A percentile compares a stretch with the other conserved stretches of the same genome.
Evolutionary conservation across 2,797 vertebrate genomes (phyloP).

Genomic region (Odontamblyopus rebecca): DNA sequence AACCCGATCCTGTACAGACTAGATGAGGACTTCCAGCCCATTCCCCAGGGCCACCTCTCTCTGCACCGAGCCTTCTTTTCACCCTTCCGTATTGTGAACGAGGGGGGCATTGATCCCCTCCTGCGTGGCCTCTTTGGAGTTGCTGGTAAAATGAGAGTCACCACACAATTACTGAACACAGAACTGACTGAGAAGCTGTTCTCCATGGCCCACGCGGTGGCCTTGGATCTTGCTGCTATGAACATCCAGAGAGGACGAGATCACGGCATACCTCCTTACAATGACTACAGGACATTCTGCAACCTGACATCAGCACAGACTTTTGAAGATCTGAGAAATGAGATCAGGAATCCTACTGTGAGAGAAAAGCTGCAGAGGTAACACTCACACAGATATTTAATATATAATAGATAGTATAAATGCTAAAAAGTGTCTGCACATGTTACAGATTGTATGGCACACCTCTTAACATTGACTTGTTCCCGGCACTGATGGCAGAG

Average conservation of each 20-base stretch:
- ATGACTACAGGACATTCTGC: constrained; percentile 95
- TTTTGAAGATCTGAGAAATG: constrained; percentile 93
- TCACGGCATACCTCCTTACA: constrained; percentile 95
- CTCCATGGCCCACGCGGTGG: constrained; percentile 96
- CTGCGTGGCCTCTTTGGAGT: constrained; percentile 93
- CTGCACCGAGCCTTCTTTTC: constrained; percentile 98
- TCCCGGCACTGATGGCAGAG: constrained; percentile 96
- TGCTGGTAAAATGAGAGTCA: constrained; percentile 93
- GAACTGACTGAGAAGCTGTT: constrained; percentile 96
- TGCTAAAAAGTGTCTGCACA: neutral
- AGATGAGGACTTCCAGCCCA: constrained; percentile 89
- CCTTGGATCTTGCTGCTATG: constrained; percentile 95
- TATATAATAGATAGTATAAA: neutral
- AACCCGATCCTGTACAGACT: constrained; percentile 92
- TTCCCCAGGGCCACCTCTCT: constrained; percentile 90
- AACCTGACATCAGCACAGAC: constrained; percentile 89
- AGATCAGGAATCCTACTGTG: constrained; percentile 90
- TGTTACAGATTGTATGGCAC: constrained; percentile 87
- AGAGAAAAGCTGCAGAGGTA: constrained; percentile 92
- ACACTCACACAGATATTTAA: neutral
- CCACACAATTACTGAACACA: constrained; percentile 91
- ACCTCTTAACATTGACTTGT: constrained; percentile 92
- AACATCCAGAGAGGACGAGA: constrained; percentile 96
- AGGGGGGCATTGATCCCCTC: constrained; percentile 97
- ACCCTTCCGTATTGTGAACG: constrained; percentile 94